Evolutionary conservation across 2,113 vertebrate species (phyloP).

Genomic region (Etheostoma cragini): DNA sequence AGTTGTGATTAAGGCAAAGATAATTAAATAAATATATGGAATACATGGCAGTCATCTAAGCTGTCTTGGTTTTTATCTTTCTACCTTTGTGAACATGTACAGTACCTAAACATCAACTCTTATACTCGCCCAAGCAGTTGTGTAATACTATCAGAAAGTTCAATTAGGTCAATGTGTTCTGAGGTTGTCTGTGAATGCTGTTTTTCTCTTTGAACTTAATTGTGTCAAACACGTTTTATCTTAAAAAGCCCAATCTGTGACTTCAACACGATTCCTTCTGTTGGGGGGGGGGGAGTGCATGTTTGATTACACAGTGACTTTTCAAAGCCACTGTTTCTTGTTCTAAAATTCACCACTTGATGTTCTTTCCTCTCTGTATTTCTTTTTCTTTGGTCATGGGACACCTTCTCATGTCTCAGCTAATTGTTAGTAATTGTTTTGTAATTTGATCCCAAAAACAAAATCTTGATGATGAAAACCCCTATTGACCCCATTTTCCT

Average conservation of each 20-base stretch:
- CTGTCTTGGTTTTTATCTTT: neutral
- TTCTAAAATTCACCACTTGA: neutral
- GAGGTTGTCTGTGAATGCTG: conserved; percentile 2
- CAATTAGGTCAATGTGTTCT: conserved; percentile 36
- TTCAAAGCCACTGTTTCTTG: neutral
- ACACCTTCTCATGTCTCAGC: too few species aligned
- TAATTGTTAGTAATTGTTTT: too few species aligned
- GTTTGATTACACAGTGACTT: neutral
- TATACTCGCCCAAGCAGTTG: neutral
- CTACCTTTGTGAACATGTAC: neutral
- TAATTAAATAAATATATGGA: neutral
- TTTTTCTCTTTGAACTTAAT: conserved; percentile 36
- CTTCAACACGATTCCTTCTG: neutral
- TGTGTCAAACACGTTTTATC: conserved; percentile 19
- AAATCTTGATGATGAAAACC: too few species aligned
- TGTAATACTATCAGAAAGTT: conserved; percentile 13
- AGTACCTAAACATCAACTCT: neutral
- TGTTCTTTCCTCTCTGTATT: too few species aligned
- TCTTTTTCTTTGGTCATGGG: too few species aligned
- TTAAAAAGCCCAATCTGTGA: conserved; percentile 9
- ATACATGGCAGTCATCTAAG: neutral
- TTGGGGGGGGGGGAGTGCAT: neutral
- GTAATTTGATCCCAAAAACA: too few species aligned
- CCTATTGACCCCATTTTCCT: too few species aligned
- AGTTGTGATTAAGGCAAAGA: conserved; percentile 17